Percentiles rank a stretch among this genome's conserved stretches.
These are phyloP conservation scores for Syndactyla subalaris DNA, from an alignment of 2,797 vertebrate genomes.

Conservation along the genomic window DNA sequence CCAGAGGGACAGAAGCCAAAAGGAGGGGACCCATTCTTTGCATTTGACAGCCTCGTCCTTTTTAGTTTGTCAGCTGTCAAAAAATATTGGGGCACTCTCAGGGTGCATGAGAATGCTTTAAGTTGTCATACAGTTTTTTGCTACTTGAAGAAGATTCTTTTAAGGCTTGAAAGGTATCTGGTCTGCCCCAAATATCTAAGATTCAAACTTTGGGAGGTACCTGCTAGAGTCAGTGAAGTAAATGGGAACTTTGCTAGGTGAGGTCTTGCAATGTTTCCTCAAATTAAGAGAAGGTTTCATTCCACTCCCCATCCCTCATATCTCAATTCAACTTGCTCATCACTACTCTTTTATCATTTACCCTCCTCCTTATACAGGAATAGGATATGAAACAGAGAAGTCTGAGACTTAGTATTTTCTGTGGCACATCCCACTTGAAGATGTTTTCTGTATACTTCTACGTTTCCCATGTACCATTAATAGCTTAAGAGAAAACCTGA, in stretches of 20 bases:
- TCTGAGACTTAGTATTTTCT: background rate
- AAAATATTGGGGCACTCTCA: conserved; percentile 27
- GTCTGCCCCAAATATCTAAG: background rate
- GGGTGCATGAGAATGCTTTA: background rate
- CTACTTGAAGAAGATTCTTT: background rate
- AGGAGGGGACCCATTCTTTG: conserved; percentile 64
- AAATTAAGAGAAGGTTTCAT: background rate
- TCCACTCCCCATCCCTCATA: background rate
- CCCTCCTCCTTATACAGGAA: background rate
- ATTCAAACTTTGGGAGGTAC: accelerated
- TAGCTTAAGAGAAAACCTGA: background rate
- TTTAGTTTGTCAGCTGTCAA: conserved; percentile 77
- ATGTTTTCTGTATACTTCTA: background rate
- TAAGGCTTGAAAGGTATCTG: background rate
- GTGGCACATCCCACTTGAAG: background rate
- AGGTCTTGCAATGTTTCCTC: background rate
- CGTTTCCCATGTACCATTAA: background rate
- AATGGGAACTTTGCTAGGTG: background rate
- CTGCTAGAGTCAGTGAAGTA: background rate
- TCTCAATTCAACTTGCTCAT: background rate
- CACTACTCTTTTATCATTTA: background rate
- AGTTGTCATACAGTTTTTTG: conserved; percentile 1
- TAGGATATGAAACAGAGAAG: background rate
- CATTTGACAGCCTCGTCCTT: conserved; percentile 70
- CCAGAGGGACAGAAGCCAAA: conserved; percentile 71